Percentiles rank a stretch among this genome's conserved stretches.
These are phyloP conservation scores for Drosophila fulvimacula DNA, from an alignment of 2,888 invertebrate species.

Conservation along the genomic window DNA sequence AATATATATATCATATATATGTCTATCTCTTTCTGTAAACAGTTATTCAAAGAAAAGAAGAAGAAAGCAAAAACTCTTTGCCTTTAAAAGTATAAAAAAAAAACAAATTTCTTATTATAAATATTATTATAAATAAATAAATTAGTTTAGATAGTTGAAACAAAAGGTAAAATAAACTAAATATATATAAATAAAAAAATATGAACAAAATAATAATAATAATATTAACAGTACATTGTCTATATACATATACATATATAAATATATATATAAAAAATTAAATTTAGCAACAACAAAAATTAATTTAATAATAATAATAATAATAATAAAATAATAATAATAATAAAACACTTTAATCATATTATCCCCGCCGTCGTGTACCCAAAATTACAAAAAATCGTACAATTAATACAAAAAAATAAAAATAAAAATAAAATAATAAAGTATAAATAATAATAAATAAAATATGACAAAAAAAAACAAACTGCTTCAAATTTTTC, in stretches of 20 bases:
- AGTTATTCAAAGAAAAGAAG: constrained; percentile 1
- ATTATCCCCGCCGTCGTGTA: constrained; percentile 83
- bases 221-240: constrained; percentile 57
- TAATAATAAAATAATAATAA: constrained; percentile 9
- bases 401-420: constrained; percentile 43
- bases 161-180: constrained; percentile 37
- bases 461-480: constrained; percentile 20
- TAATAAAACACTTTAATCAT: constrained; percentile 76
- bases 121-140: constrained; percentile 12
- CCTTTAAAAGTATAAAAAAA: constrained; percentile 51
- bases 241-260: constrained; percentile 44
- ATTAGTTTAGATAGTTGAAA: constrained; percentile 67
- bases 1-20: constrained; percentile 14
- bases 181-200: constrained; percentile 1
- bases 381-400: constrained; percentile 70
- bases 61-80: constrained; percentile 49
- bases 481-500: constrained; percentile 70
- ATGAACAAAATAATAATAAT: constrained; percentile 5
- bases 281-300: constrained; percentile 42
- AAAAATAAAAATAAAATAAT: constrained; percentile 13
- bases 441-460: constrained; percentile 20
- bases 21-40: constrained; percentile 32
- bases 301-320: no score
- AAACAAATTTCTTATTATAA: constrained; percentile 55
- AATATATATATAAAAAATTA: constrained; percentile 41